These are phyloP conservation scores for Artibeus jamaicensis DNA, from an alignment of 2,797 vertebrate species.

Conservation along the genomic window DNA sequence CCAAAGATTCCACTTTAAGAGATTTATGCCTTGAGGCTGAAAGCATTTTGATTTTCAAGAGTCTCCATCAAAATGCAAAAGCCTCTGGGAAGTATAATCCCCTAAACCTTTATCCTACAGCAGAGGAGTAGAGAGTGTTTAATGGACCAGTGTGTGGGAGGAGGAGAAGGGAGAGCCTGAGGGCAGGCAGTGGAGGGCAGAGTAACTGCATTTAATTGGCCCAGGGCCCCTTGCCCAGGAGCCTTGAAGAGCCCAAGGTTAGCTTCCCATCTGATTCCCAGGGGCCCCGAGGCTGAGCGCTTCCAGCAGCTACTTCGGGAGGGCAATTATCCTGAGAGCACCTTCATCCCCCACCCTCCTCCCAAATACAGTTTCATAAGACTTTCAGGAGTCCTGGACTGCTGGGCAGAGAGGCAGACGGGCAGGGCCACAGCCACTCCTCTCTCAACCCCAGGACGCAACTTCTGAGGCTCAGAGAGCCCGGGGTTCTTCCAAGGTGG, in stretches of 20 bases:
- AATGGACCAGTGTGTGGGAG: background rate
- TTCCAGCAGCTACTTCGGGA: conserved; percentile 45
- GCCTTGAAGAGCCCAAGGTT: background rate
- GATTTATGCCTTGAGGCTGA: background rate
- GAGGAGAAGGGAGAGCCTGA: too few relatives aligned
- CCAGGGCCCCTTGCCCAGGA: background rate
- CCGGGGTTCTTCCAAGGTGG: background rate
- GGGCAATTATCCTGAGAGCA: conserved; percentile 8
- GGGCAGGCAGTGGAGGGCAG: background rate
- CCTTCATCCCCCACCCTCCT: background rate
- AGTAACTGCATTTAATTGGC: background rate
- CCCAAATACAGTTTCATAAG: background rate
- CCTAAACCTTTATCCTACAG: background rate
- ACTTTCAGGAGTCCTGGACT: background rate
- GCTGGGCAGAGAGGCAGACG: background rate
- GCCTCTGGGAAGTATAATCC: background rate
- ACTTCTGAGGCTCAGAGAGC: background rate
- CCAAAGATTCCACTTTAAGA: background rate
- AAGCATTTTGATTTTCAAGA: background rate
- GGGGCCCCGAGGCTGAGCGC: background rate
- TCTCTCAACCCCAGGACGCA: background rate
- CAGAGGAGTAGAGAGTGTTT: background rate
- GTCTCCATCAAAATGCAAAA: background rate
- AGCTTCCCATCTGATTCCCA: conserved; percentile 35
- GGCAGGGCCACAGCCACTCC: background rate